These are phyloP conservation scores for Galendromus occidentalis DNA, from an alignment of 1,140 invertebrate genomes.

Conservation along the genomic window DNA sequence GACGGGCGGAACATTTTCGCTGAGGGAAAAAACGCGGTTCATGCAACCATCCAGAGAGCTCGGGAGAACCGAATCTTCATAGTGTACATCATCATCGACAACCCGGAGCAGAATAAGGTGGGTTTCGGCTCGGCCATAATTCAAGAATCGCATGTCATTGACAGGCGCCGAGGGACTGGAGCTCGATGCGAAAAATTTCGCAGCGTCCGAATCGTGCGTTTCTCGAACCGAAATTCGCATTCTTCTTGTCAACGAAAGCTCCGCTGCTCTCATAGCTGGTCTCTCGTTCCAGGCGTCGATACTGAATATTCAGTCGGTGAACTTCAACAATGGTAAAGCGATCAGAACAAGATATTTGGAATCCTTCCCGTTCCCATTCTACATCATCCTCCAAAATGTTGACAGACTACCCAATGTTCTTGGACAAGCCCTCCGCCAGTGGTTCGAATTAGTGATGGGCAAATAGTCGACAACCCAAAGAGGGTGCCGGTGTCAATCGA, in stretches of 20 bases:
- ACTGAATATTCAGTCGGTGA: conserved; percentile 59
- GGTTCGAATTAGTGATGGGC: conserved; percentile 79
- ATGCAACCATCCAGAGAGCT: conserved; percentile 53
- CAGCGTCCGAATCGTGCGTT: too few species aligned
- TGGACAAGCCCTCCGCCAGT: conserved; percentile 86
- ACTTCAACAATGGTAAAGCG: conserved; percentile 38
- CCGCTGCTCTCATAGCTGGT: conserved; percentile 12
- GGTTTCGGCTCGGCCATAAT: too few species aligned
- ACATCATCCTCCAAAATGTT: conserved; percentile 75
- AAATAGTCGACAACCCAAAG: neutral
- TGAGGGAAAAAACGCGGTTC: conserved; percentile 59
- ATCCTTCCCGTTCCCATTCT: conserved; percentile 95
- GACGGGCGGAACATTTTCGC: conserved; percentile 81
- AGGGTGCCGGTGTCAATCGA: too few species aligned
- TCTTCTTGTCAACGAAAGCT: neutral
- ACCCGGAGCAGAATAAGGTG: conserved; percentile 60
- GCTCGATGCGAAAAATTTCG: too few species aligned
- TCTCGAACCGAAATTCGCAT: neutral
- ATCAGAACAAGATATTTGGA: conserved; percentile 52
- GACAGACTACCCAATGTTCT: conserved; percentile 63
- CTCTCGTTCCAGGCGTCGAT: conserved; percentile 46
- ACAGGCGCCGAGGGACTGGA: too few species aligned
- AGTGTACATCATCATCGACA: conserved; percentile 88
- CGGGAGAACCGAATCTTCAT: conserved; percentile 63
- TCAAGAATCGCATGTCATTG: too few species aligned